A percentile compares a stretch with the other conserved stretches of the same genome.
phyloP scores from a whole-genome alignment of 2,888 invertebrate species.

The Serripes groenlandicus region DNA sequence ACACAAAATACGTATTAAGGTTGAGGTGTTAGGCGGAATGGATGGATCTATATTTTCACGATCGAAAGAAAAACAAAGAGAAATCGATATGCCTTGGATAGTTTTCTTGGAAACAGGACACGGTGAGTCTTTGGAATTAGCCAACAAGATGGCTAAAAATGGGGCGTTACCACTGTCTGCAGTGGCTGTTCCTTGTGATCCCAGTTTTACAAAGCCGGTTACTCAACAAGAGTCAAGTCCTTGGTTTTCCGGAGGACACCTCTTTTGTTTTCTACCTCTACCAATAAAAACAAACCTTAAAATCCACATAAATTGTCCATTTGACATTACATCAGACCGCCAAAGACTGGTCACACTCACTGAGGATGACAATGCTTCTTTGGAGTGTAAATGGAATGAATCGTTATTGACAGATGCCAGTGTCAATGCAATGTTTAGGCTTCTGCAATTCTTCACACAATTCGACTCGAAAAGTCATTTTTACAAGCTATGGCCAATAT shows the following conservation, averaged over 20 bases:
- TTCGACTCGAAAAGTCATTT: not conserved
- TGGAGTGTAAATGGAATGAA: conserved; percentile 56
- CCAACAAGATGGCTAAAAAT: conserved; percentile 14
- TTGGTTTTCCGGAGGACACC: conserved; percentile 58
- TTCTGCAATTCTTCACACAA: conserved; percentile 28
- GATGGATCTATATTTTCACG: no score
- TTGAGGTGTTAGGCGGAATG: no score
- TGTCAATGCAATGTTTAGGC: conserved; percentile 51
- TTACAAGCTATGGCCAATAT: conserved; percentile 24
- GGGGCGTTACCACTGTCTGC: conserved; percentile 64
- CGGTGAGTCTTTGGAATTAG: conserved; percentile 18
- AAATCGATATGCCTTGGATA: conserved; percentile 41
- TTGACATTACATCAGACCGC: conserved; percentile 80
- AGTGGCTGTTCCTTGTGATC: conserved; percentile 40
- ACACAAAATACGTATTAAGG: not conserved
- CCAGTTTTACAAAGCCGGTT: not conserved
- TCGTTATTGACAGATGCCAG: conserved; percentile 56
- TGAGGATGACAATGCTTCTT: conserved; percentile 79
- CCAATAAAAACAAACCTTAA: conserved; percentile 76
- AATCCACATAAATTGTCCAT: conserved; percentile 83
- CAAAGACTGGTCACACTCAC: conserved; percentile 72
- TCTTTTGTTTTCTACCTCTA: conserved; percentile 83
- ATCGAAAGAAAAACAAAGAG: not conserved
- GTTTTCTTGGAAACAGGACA: conserved; percentile 61
- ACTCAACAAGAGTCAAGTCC: not conserved